Evolutionary conservation across 1,140 invertebrate genomes (phyloP), one percentile per base, ranked within the genome.

Genomic region (Whitmania pigra): DNA sequence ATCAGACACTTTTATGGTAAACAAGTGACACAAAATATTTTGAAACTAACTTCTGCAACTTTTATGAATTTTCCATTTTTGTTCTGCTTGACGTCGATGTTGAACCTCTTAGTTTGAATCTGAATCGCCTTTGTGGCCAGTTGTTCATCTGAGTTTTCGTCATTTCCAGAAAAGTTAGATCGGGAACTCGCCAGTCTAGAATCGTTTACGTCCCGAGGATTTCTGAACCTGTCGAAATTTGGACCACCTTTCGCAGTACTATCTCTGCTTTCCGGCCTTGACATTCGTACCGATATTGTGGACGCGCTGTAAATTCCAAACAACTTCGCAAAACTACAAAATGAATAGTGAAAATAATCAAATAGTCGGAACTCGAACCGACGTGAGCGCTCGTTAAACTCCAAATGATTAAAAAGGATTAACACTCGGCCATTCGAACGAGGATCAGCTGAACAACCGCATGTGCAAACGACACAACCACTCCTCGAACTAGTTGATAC

Each of bases 31-130:
- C n/a, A n/a, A 63, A 7, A 9, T 31, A 63, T 27, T 27, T 25
- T 20, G 9, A 63, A 63, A 27, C 80, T 84, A 84, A 94, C 92
- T 88, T 97, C 94, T 74, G 94, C 94, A 75, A 97, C 92, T 88
- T 98, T 98, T 81, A 97, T 97, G 84, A 97, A 97, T 77, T 94
- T 86, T 74, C 95, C 95, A 79, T 94, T 87, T 78, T 91, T 88
- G 85, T 98, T 97, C 84, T 98, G 94, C 86, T 98, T 98, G 72
- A 98, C 95, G 86, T 97, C 94, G 78, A 98, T 86, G 85, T 98
- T 97, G 85, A 98, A 97, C 81, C 95, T 86, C 85, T 97, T 98
- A 74, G 93, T 94, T 85, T 97, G 94, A 81, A 98, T 97, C 84
- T 96, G 93, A 76, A 98, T 86, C 89, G 95, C 96, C 85, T 95